A percentile compares a stretch with the other conserved stretches of the same genome.
Conservation (phyloP, 2,113 vertebrate species). For the Manacus vitellinus region DNA sequence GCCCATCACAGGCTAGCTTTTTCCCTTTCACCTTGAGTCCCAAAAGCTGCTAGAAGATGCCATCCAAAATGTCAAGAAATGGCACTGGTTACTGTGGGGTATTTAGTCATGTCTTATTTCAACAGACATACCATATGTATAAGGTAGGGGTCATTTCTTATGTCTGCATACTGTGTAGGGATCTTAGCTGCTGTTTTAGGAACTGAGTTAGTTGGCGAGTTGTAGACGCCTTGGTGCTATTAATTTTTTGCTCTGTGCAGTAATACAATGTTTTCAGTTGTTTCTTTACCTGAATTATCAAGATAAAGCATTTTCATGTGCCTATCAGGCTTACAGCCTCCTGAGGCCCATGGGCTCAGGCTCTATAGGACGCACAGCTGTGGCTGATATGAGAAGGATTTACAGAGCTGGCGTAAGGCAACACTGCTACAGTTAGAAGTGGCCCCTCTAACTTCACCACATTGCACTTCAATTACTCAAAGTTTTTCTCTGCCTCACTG, state of each 20-base stretch:
- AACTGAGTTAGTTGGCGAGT: neutral
- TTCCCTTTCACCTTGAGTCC: neutral
- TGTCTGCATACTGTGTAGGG: neutral
- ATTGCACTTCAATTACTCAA: neutral
- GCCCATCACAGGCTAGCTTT: neutral
- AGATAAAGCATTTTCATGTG: conserved; percentile 19
- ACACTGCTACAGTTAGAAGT: neutral
- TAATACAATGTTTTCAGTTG: conserved; percentile 8
- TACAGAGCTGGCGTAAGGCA: conserved; percentile 25
- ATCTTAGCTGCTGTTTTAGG: neutral
- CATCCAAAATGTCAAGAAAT: neutral
- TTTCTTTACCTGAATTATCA: conserved; percentile 37
- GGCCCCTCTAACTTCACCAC: conserved; percentile 18
- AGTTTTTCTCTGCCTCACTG: neutral
- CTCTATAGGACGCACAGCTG: neutral
- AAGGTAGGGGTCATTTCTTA: neutral
- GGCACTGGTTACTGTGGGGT: neutral
- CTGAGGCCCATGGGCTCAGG: neutral
- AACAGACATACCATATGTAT: neutral
- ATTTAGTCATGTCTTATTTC: neutral
- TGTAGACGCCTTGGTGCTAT: neutral
- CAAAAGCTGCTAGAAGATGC: neutral
- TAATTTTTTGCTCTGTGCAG: neutral
- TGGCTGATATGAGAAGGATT: conserved; percentile 27
- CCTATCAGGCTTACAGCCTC: conserved; percentile 9